These are phyloP conservation scores for Musca vetustissima DNA, from an alignment of 1,140 invertebrate genomes.

Conservation along the genomic window DNA sequence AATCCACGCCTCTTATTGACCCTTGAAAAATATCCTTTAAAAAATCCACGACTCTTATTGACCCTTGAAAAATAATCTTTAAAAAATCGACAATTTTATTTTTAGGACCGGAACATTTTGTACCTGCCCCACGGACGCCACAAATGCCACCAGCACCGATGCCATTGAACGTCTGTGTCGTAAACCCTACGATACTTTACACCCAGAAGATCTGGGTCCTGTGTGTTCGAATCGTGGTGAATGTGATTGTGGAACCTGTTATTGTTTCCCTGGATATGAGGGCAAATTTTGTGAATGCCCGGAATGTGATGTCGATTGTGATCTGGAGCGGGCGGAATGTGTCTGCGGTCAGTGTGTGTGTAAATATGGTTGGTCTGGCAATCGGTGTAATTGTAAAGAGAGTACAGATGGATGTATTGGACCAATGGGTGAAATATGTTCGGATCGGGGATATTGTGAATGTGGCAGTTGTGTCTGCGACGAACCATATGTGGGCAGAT, in stretches of 20 bases:
- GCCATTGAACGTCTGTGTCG: slow-evolving; percentile 55
- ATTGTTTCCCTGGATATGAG: slow-evolving; percentile 57
- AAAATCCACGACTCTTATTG: no score
- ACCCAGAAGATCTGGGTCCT: slow-evolving; percentile 42
- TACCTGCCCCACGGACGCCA: slow-evolving; percentile 55
- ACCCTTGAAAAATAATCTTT: no score
- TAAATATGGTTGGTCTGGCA: slow-evolving; percentile 65
- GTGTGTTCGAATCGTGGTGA: slow-evolving; percentile 56
- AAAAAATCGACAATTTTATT: no score
- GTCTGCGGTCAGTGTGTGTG: slow-evolving; percentile 78
- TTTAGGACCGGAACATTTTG: slow-evolving; percentile 59
- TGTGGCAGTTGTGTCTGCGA: slow-evolving; percentile 76
- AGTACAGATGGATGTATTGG: slow-evolving; percentile 38
- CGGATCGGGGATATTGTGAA: slow-evolving; percentile 64
- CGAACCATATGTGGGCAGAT: slow-evolving; percentile 39
- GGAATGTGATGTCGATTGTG: slow-evolving; percentile 55
- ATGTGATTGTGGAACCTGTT: slow-evolving; percentile 59
- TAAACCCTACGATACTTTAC: slow-evolving; percentile 42
- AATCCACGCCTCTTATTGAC: no score
- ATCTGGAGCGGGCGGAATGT: slow-evolving; percentile 65
- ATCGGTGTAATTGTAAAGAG: slow-evolving; percentile 42
- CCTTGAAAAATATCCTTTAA: no score
- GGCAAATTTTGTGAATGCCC: slow-evolving; percentile 61
- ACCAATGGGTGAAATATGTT: slow-evolving; percentile 62
- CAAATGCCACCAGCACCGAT: slow-evolving; percentile 55